These are phyloP conservation scores for Drosophila tsacasi DNA, from an alignment of 1,140 invertebrate genomes.

Conservation along the genomic window DNA sequence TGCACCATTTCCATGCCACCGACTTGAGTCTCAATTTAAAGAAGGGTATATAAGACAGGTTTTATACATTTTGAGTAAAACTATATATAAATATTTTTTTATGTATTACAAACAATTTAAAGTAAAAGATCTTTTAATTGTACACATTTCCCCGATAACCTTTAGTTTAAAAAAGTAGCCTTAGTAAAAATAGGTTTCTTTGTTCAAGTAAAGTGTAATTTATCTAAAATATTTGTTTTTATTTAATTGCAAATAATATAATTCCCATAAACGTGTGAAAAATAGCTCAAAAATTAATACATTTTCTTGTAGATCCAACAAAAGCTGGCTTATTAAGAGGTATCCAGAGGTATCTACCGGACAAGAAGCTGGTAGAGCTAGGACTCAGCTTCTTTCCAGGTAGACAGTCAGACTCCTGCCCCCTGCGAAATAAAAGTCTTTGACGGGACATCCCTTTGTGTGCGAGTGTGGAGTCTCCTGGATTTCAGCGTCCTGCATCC, in stretches of 20 bases:
- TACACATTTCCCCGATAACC: neutral
- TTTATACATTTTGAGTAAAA: neutral
- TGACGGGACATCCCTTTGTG: conserved; percentile 53
- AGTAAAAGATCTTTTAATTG: neutral
- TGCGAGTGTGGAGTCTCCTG: conserved; percentile 50
- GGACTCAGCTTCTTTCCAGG: conserved; percentile 37
- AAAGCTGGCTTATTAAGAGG: neutral
- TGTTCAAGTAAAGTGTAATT: neutral
- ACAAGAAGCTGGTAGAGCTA: too few species aligned
- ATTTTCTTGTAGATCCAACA: neutral
- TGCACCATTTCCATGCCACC: conserved; percentile 51
- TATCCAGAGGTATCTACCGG: too few species aligned
- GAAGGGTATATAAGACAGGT: conserved; percentile 20
- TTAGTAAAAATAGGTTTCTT: neutral
- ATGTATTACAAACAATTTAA: neutral
- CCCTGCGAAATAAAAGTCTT: conserved; percentile 17
- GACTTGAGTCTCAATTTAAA: neutral
- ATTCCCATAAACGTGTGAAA: neutral
- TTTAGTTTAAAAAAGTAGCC: neutral
- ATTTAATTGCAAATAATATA: neutral
- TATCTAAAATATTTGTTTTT: neutral
- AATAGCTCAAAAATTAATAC: neutral
- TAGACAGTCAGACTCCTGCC: conserved; percentile 36
- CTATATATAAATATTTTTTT: neutral
- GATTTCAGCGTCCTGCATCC: conserved; percentile 18